Percentiles rank a stretch among this genome's conserved stretches.
Evolutionary conservation across 2,888 invertebrate genomes (phyloP).

Genomic region (Agrotis clavis): DNA sequence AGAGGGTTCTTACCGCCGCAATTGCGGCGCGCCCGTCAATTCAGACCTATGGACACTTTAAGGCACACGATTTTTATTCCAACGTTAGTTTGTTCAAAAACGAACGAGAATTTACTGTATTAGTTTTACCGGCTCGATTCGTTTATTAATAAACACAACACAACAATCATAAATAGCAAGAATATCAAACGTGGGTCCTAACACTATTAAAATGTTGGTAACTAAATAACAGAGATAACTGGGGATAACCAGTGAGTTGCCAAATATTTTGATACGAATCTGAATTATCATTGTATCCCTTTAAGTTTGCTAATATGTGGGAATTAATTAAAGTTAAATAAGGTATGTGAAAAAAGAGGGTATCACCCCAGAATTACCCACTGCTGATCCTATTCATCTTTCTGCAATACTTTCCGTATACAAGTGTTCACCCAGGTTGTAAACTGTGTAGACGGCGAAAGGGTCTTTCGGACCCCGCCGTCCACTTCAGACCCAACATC

Average conservation of each 20-base stretch:
- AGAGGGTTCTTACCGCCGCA: too few relatives aligned
- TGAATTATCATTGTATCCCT: conserved; percentile 21
- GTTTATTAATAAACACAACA: conserved; percentile 16
- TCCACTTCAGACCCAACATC: too few relatives aligned
- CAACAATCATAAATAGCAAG: neutral
- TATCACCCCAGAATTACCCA: too few relatives aligned
- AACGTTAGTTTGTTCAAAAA: neutral
- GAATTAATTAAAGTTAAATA: neutral
- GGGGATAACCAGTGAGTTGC: conserved; percentile 12
- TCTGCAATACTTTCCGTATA: too few relatives aligned
- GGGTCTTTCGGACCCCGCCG: too few relatives aligned
- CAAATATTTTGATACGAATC: conserved; percentile 40
- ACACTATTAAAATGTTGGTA: conserved; percentile 47
- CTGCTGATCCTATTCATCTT: too few relatives aligned
- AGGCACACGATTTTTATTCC: neutral
- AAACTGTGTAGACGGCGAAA: too few relatives aligned
- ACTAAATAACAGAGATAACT: conserved; percentile 34
- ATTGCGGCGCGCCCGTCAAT: too few relatives aligned
- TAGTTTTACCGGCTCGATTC: neutral
- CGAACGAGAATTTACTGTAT: neutral
- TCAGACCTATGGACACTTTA: neutral
- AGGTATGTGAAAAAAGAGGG: too few relatives aligned
- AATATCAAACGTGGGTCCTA: neutral
- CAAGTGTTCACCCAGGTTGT: too few relatives aligned
- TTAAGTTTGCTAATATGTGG: conserved; percentile 15